Evolutionary conservation across 2,113 vertebrate species (phyloP).

Genomic region (Podarcis muralis): DNA sequence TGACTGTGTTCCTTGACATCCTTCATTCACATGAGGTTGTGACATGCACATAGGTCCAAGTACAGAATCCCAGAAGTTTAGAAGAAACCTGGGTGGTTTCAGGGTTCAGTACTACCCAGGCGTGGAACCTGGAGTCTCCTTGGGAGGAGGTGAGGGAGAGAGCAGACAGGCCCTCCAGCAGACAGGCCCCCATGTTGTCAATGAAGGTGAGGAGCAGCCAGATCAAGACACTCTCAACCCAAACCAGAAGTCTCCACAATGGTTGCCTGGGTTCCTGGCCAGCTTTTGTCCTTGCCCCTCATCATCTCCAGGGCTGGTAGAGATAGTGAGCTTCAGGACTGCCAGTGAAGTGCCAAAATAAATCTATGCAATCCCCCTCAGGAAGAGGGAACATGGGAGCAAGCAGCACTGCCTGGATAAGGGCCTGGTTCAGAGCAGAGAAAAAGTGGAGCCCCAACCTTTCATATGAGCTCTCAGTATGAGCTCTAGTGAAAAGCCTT

Average conservation of each 20-base stretch:
- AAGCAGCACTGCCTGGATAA: background rate
- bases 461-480: background rate
- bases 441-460: background rate
- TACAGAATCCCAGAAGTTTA: background rate
- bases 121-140: background rate
- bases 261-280: too few species aligned
- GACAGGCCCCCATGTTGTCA: too few species aligned
- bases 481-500: background rate
- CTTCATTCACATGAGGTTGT: too few species aligned
- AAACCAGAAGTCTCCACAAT: background rate
- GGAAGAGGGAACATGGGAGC: background rate
- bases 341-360: too few species aligned
- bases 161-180: too few species aligned
- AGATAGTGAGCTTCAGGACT: too few species aligned
- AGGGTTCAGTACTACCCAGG: background rate
- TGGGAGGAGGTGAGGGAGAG: too few species aligned
- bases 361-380: background rate
- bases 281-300: background rate
- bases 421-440: background rate
- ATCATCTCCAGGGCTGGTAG: too few species aligned
- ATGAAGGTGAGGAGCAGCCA: background rate
- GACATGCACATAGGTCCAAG: background rate
- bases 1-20: background rate
- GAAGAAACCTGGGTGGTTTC: background rate
- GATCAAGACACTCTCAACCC: background rate